A percentile compares a stretch with the other conserved stretches of the same genome.
Evolutionary conservation across 1,140 invertebrate species (phyloP).

Genomic region (Drosophila sp.): DNA sequence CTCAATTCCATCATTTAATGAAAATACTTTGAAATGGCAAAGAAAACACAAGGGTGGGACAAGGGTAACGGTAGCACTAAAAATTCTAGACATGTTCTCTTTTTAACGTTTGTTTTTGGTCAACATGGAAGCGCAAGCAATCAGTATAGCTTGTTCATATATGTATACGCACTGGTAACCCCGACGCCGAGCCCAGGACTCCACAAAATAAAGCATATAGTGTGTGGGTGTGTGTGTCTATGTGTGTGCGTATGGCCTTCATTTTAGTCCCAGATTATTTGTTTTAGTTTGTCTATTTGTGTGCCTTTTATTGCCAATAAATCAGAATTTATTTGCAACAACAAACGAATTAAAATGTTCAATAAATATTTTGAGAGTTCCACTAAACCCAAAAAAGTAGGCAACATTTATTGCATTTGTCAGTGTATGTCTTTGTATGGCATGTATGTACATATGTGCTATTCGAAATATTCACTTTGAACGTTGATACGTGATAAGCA

Average conservation of each 20-base stretch:
- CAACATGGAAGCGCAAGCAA: constrained; percentile 24
- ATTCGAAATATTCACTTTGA: constrained; percentile 74
- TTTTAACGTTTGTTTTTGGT: constrained; percentile 48
- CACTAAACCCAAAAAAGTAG: constrained; percentile 38
- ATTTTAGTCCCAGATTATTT: constrained; percentile 50
- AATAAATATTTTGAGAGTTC: constrained; percentile 81
- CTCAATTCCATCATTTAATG: constrained; percentile 28
- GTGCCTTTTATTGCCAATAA: constrained; percentile 82
- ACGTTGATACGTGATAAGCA: constrained; percentile 71
- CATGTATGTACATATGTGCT: constrained; percentile 48
- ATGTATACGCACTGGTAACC: neutral
- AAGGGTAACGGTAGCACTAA: constrained; percentile 38
- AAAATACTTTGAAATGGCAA: neutral
- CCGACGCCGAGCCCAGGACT: neutral
- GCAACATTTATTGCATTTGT: constrained; percentile 50
- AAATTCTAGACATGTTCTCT: constrained; percentile 69
- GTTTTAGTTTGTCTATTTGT: constrained; percentile 67
- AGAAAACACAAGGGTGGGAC: too few species aligned
- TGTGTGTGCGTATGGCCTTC: constrained; percentile 1
- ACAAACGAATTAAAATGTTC: constrained; percentile 83
- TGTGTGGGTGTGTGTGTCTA: neutral
- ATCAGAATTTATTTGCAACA: constrained; percentile 83
- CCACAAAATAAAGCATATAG: neutral
- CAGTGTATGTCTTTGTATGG: constrained; percentile 32
- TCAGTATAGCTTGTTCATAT: neutral